phyloP scores from a whole-genome alignment of 2,113 vertebrate genomes.

The Myiagra hebetior region DNA sequence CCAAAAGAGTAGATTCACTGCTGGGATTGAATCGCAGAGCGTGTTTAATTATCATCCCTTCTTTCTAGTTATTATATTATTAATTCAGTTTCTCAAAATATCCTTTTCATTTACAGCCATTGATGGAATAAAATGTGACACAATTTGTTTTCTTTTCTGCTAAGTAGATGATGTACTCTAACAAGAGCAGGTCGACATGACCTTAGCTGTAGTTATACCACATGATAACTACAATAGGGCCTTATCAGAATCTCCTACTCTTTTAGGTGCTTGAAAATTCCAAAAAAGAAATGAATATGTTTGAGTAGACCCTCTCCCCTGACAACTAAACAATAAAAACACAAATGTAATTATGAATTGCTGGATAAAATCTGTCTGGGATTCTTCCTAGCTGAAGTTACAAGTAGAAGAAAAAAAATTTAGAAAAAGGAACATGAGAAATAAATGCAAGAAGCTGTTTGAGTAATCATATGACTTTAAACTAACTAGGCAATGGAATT shows the following conservation, averaged over 20 bases:
- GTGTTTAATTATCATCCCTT: slow-evolving; percentile 63
- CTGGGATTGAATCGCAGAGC: slow-evolving; percentile 50
- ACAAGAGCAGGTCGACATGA: slow-evolving; percentile 67
- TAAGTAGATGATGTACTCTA: slow-evolving; percentile 67
- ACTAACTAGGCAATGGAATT: neutral
- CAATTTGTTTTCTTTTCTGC: slow-evolving; percentile 72
- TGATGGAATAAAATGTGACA: slow-evolving; percentile 68
- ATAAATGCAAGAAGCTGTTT: neutral
- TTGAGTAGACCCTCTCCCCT: slow-evolving; percentile 41
- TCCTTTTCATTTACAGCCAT: slow-evolving; percentile 57
- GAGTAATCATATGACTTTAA: neutral
- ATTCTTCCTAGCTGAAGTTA: slow-evolving; percentile 17
- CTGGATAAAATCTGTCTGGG: neutral
- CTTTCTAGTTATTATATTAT: slow-evolving; percentile 67
- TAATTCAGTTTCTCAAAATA: slow-evolving; percentile 70
- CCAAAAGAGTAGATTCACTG: slow-evolving; percentile 42
- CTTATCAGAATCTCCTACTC: slow-evolving; percentile 62
- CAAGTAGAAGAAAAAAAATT: neutral
- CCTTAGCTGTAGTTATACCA: slow-evolving; percentile 69
- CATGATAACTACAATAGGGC: slow-evolving; percentile 56
- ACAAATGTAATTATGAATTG: neutral
- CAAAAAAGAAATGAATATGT: slow-evolving; percentile 20
- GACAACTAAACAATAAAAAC: neutral
- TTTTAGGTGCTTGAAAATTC: slow-evolving; percentile 52
- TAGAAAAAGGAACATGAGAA: neutral